Conservation (phyloP, 2,113 vertebrate species). For the Anarhynchus alexandrinus region DNA sequence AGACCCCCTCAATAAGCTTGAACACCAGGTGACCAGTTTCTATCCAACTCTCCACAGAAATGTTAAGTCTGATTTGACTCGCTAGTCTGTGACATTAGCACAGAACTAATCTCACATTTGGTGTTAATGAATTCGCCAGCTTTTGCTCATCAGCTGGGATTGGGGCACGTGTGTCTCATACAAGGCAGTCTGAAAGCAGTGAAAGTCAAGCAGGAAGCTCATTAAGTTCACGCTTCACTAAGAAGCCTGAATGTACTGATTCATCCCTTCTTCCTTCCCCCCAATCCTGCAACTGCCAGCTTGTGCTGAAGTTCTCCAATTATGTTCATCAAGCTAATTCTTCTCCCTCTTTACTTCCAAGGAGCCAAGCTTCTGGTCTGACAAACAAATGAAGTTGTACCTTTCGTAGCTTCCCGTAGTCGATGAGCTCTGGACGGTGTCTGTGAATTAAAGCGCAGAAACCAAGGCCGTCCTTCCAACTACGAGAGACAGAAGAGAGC, state of each 20-base stretch:
- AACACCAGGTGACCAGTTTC: not conserved
- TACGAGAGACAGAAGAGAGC: slow-evolving; percentile 42
- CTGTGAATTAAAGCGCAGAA: slow-evolving; percentile 98
- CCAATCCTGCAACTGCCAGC: not conserved
- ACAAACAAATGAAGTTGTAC: slow-evolving; percentile 61
- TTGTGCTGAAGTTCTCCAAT: slow-evolving; percentile 20
- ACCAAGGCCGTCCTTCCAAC: slow-evolving; percentile 98
- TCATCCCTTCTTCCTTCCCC: not conserved
- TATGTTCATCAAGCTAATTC: slow-evolving; percentile 32
- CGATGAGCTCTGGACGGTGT: slow-evolving; percentile 97
- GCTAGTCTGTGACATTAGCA: not conserved
- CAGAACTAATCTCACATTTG: not conserved
- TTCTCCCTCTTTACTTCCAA: not conserved
- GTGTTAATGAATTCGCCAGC: not conserved
- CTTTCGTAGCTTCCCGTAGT: slow-evolving; percentile 96
- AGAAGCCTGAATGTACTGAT: slow-evolving; percentile 48
- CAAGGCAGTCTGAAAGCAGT: not conserved
- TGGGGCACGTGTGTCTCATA: not conserved
- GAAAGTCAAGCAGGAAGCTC: slow-evolving; percentile 27
- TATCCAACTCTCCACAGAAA: not conserved
- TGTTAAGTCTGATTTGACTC: not conserved
- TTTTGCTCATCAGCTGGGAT: not conserved
- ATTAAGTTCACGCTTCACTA: slow-evolving; percentile 44
- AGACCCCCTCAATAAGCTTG: not conserved
- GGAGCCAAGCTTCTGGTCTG: not conserved